These are phyloP conservation scores for Euwallacea similis DNA, from an alignment of 1,140 invertebrate species.

Conservation along the genomic window DNA sequence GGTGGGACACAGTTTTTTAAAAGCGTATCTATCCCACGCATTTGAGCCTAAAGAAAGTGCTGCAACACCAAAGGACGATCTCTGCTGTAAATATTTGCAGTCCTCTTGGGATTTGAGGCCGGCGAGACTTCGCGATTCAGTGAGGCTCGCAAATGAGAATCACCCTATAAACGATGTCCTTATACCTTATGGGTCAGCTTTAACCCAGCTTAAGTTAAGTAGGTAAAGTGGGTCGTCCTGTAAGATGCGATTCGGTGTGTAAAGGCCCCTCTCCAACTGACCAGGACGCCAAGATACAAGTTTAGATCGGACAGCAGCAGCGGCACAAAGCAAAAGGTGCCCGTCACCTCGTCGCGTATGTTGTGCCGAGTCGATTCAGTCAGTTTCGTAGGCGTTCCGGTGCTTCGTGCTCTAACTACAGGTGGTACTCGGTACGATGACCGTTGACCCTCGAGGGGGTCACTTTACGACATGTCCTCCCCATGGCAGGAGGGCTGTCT, in stretches of 20 bases:
- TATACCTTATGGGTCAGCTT: conserved; percentile 4
- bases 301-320: conserved; percentile 35
- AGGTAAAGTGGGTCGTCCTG: conserved; percentile 21
- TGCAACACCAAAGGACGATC: neutral
- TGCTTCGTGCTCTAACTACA: conserved; percentile 29
- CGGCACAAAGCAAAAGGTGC: conserved; percentile 20
- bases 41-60: neutral
- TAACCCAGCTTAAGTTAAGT: neutral
- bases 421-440: conserved; percentile 37
- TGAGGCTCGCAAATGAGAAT: neutral
- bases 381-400: conserved; percentile 27
- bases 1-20: neutral
- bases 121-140: neutral
- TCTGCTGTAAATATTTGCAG: too few species aligned
- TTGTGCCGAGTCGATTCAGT: conserved; percentile 3
- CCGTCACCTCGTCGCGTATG: conserved; percentile 6
- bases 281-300: conserved; percentile 36
- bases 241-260: conserved; percentile 16
- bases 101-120: too few species aligned
- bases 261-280: conserved; percentile 31
- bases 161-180: neutral
- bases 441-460: conserved; percentile 36
- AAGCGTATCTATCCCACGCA: neutral
- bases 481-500: conserved; percentile 45
- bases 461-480: conserved; percentile 33